These are phyloP conservation scores for Brachionus rotundiformis DNA, from an alignment of 1,140 invertebrate genomes.

Conservation along the genomic window DNA sequence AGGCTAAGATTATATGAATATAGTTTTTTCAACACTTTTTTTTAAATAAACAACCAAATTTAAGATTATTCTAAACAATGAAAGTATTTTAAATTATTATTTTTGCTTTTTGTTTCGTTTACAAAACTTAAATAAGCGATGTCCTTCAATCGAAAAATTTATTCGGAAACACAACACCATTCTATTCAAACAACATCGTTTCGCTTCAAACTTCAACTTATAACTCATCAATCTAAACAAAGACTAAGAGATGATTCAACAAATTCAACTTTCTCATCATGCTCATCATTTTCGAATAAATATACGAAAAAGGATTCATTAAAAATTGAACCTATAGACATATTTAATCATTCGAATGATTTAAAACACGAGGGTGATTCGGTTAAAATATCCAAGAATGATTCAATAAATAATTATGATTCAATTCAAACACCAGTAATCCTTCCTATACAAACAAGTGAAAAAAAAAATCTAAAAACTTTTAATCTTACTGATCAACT, in stretches of 20 bases:
- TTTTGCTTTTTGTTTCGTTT: not conserved
- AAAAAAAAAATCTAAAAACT: not conserved
- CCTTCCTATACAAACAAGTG: not conserved
- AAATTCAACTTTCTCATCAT: not conserved
- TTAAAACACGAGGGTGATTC: not conserved
- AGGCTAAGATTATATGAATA: not conserved
- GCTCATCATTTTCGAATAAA: not conserved
- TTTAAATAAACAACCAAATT: not conserved
- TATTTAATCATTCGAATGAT: not conserved
- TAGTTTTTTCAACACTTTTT: not conserved
- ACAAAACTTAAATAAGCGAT: not conserved
- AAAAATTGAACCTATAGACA: not conserved
- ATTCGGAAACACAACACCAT: not conserved
- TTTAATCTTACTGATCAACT: slow-evolving; percentile 38
- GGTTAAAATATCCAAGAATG: not conserved
- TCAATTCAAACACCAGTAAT: not conserved
- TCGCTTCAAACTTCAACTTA: slow-evolving; percentile 1
- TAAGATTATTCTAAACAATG: not conserved
- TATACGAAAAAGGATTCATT: not conserved
- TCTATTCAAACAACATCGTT: not conserved
- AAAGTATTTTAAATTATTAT: not conserved
- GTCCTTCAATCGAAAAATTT: not conserved
- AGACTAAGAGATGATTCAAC: not conserved
- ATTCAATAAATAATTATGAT: not conserved
- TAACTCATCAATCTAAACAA: slow-evolving; percentile 20